These are phyloP conservation scores for Panthera tigris DNA, from an alignment of 2,113 vertebrate species.

Conservation along the genomic window DNA sequence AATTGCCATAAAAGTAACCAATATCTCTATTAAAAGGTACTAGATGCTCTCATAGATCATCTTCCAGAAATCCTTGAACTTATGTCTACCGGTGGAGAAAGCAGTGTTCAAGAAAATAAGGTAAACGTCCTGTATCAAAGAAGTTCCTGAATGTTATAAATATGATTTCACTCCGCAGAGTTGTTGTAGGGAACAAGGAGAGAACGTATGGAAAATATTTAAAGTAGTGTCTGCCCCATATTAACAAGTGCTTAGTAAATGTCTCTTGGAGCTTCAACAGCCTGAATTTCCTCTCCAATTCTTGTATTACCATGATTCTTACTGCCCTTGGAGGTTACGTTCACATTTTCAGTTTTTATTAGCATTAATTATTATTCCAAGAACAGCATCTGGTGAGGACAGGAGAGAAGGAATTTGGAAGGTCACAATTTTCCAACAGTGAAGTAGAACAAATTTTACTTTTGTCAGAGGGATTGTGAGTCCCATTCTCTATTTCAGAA, in stretches of 20 bases:
- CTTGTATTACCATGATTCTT: background rate
- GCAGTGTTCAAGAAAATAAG: constrained; percentile 90
- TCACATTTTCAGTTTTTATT: background rate
- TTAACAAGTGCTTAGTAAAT: background rate
- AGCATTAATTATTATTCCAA: background rate
- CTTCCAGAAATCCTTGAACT: constrained; percentile 94
- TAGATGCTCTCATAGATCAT: constrained; percentile 93
- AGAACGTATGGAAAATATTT: background rate
- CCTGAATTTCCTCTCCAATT: background rate
- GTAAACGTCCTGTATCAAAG: constrained; percentile 75
- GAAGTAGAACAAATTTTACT: background rate
- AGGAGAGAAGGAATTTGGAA: background rate
- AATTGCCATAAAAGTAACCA: constrained; percentile 37
- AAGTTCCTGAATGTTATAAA: background rate
- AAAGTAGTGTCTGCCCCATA: too few species aligned
- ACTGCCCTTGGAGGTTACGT: background rate
- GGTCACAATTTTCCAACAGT: background rate
- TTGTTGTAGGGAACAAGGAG: background rate
- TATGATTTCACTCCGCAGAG: background rate
- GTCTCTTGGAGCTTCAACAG: background rate
- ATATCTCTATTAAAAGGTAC: constrained; percentile 87
- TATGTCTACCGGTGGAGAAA: constrained; percentile 90
- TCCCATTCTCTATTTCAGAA: background rate
- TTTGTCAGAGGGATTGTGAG: background rate
- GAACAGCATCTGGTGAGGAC: background rate